Percentiles rank a stretch among this genome's conserved stretches.
phyloP scores from a whole-genome alignment of 2,113 vertebrate species.

The Rhea americana region DNA sequence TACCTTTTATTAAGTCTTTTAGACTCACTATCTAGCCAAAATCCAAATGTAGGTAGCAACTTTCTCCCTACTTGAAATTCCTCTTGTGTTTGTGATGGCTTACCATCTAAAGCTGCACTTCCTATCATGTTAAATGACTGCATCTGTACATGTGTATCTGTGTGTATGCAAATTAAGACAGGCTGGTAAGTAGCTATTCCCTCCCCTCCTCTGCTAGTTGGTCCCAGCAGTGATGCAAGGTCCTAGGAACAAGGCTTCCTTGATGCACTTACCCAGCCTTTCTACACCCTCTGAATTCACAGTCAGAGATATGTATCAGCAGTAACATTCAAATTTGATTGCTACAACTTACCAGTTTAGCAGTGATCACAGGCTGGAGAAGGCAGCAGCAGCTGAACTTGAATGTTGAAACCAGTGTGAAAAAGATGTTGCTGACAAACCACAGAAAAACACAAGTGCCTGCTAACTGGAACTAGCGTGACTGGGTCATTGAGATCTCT shows the following conservation, averaged over 20 bases:
- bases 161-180: background rate
- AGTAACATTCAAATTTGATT: background rate
- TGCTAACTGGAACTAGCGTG: background rate
- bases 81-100: background rate
- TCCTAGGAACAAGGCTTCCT: background rate
- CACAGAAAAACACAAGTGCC: background rate
- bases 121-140: background rate
- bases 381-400: background rate
- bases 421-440: background rate
- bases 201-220: accelerated
- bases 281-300: background rate
- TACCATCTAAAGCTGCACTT: background rate
- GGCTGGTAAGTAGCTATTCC: background rate
- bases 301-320: background rate
- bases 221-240: background rate
- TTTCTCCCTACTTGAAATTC: background rate
- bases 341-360: background rate
- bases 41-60: background rate
- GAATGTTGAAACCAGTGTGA: background rate
- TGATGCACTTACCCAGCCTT: background rate
- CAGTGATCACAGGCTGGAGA: background rate
- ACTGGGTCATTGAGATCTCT: background rate
- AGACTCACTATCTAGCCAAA: background rate
- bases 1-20: background rate
- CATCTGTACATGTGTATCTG: background rate